Percentiles rank a stretch among this genome's conserved stretches.
These are phyloP conservation scores for Phylloscopus trochilus DNA, from an alignment of 2,113 vertebrate genomes.

Conservation along the genomic window DNA sequence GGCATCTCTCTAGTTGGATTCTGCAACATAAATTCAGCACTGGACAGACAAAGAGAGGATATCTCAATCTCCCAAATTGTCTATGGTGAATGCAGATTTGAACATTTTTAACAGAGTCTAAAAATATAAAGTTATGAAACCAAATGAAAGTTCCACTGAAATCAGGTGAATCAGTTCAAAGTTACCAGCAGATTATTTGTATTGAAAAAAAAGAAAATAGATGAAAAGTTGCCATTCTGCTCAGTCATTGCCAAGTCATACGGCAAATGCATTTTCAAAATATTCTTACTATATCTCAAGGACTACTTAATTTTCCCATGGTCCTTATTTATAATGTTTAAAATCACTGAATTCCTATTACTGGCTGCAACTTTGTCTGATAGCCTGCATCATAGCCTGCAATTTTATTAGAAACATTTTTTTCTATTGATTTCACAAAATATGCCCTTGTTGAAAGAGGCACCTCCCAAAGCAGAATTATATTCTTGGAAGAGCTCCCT, in stretches of 20 bases:
- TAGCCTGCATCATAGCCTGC: not conserved
- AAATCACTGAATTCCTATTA: not conserved
- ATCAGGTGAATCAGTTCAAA: not conserved
- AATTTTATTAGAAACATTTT: not conserved
- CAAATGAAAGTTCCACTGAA: not conserved
- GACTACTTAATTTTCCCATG: not conserved
- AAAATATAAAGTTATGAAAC: not conserved
- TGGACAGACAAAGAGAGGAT: not conserved
- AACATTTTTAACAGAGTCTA: not conserved
- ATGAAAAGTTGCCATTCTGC: not conserved
- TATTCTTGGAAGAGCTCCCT: not conserved
- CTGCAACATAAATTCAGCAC: not conserved
- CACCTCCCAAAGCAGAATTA: not conserved
- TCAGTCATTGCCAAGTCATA: not conserved
- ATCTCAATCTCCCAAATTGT: not conserved
- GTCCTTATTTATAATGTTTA: not conserved
- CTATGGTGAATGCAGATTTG: not conserved
- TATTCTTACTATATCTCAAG: not conserved
- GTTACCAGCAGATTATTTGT: not conserved
- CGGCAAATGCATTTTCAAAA: not conserved
- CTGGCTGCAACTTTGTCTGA: not conserved
- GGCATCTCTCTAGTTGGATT: not conserved
- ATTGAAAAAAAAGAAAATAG: not conserved
- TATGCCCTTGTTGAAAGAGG: not conserved
- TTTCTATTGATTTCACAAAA: not conserved